Conservation (phyloP, 2,797 vertebrate species). For the Botia almorhae region DNA sequence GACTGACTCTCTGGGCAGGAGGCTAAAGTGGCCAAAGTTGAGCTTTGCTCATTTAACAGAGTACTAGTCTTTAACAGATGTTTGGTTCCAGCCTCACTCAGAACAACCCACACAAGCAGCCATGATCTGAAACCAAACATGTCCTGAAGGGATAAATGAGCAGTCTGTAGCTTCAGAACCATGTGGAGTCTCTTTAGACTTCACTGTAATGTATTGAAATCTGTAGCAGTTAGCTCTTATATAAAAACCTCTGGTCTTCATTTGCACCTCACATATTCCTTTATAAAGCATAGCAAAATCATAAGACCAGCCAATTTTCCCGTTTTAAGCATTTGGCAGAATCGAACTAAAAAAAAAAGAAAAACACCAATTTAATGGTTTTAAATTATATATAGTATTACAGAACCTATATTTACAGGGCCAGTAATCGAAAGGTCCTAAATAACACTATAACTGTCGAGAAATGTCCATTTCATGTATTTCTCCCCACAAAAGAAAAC, state of each 20-base stretch:
- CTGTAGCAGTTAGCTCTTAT: background rate
- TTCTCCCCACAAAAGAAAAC: constrained; percentile 2
- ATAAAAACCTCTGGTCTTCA: constrained; percentile 30
- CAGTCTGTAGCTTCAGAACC: background rate
- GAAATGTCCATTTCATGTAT: background rate
- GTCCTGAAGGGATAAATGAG: constrained; percentile 1
- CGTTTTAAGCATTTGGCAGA: constrained; percentile 31
- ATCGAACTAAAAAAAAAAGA: constrained; percentile 17
- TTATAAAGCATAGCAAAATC: constrained; percentile 9
- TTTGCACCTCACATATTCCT: constrained; percentile 19
- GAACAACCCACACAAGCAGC: background rate
- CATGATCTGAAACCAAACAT: background rate
- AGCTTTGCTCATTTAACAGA: constrained; percentile 1
- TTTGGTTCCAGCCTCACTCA: background rate
- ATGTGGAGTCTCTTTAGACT: constrained; percentile 12
- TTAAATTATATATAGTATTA: background rate
- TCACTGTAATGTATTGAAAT: background rate
- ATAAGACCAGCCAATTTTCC: constrained; percentile 26
- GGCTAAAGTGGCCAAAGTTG: background rate
- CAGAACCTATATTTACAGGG: constrained; percentile 11
- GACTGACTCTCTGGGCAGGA: background rate
- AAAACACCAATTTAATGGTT: constrained; percentile 8
- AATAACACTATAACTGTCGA: constrained; percentile 2
- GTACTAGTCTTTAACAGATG: background rate
- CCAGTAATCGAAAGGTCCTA: constrained; percentile 47